Conservation (phyloP, 2,797 vertebrate genomes). For the Manis javanica region DNA sequence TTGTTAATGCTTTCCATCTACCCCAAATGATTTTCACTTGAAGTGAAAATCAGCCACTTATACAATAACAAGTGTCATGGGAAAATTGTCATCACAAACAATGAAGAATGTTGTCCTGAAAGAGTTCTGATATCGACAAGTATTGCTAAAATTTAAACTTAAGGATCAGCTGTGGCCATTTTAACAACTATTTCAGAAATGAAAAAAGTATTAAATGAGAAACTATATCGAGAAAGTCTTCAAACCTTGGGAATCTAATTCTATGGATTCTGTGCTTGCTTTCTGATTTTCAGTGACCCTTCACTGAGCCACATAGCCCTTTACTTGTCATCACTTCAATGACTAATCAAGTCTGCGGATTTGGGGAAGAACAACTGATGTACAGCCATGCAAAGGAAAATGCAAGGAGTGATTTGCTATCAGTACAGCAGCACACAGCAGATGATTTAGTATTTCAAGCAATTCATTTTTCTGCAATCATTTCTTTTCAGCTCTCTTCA, state of each 20-base stretch:
- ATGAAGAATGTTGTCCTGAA: background rate
- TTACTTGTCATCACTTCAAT: constrained; percentile 52
- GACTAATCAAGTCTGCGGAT: constrained; percentile 51
- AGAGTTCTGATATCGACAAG: constrained; percentile 2
- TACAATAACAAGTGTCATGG: background rate
- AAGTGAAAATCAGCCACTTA: background rate
- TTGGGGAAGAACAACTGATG: background rate
- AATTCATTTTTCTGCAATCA: constrained; percentile 71
- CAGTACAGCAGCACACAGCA: background rate
- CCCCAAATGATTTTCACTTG: background rate
- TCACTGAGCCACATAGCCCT: background rate
- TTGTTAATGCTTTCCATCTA: background rate
- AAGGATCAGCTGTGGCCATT: background rate
- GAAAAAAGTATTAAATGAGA: background rate
- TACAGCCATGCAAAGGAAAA: background rate
- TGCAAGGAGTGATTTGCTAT: background rate
- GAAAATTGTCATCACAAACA: background rate
- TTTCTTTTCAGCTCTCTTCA: constrained; percentile 68
- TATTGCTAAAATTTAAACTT: background rate
- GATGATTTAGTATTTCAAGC: constrained; percentile 36
- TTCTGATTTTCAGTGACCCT: background rate
- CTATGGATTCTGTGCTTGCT: background rate
- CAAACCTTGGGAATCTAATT: background rate
- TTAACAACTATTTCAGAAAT: constrained; percentile 38
- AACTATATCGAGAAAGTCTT: background rate